phyloP scores from a whole-genome alignment of 2,888 invertebrate genomes.

The Chrysolina oricalcia region DNA sequence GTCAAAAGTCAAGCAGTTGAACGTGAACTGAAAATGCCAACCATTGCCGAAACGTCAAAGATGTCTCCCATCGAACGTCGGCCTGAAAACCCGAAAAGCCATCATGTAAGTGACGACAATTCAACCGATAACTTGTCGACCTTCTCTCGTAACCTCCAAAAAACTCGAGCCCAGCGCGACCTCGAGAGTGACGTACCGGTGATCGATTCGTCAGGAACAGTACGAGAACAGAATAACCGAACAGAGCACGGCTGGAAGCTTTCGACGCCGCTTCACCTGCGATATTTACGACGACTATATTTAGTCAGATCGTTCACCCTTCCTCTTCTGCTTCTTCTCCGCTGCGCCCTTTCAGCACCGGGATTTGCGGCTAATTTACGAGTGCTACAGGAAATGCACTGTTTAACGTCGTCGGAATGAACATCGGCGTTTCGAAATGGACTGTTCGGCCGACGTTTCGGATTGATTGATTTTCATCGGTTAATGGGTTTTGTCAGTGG shows the following conservation, averaged over 20 bases:
- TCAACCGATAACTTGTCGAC: background rate
- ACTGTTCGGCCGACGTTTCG: background rate
- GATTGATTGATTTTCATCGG: background rate
- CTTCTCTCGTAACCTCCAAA: slow-evolving; percentile 5
- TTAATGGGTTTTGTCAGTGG: too few species aligned
- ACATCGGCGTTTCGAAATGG: background rate
- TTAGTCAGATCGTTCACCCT: slow-evolving; percentile 58
- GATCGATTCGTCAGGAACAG: slow-evolving; percentile 38
- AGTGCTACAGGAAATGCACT: slow-evolving; percentile 58
- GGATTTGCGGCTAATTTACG: slow-evolving; percentile 59
- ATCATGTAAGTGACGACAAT: too few species aligned
- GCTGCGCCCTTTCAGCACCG: slow-evolving; percentile 53
- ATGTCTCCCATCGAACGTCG: too few species aligned
- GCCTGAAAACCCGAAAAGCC: too few species aligned
- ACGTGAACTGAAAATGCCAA: too few species aligned
- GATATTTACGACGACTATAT: slow-evolving; percentile 62
- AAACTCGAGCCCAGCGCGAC: background rate
- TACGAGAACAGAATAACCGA: slow-evolving; percentile 37
- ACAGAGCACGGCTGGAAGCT: slow-evolving; percentile 49
- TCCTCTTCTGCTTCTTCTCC: slow-evolving; percentile 30
- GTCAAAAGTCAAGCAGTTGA: too few species aligned
- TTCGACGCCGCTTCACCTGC: slow-evolving; percentile 61
- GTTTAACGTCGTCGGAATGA: slow-evolving; percentile 54
- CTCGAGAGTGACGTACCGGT: slow-evolving; percentile 5
- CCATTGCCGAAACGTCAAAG: too few species aligned